Percentiles rank a stretch among this genome's conserved stretches.
Evolutionary conservation across 2,113 vertebrate genomes (phyloP).

Genomic region (Danio rerio): GRCz12tu NC_133176.1:35529001-35529500

Average conservation of each 20-base stretch:
- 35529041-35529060: slow-evolving; percentile 25
- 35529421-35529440: slow-evolving; percentile 72
- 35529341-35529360: slow-evolving; percentile 18
- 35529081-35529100: not conserved
- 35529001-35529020: slow-evolving; percentile 49
- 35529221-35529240: not conserved
- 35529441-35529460: slow-evolving; percentile 58
- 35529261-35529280: slow-evolving; percentile 1
- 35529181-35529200: slow-evolving; percentile 18
- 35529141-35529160: slow-evolving; percentile 12
- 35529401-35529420: slow-evolving; percentile 60
- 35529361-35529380: slow-evolving; percentile 44
- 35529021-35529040: slow-evolving; percentile 49
- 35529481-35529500: slow-evolving; percentile 46
- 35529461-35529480: slow-evolving; percentile 56
- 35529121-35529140: not conserved
- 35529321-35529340: slow-evolving; percentile 21
- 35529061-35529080: not conserved
- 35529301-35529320: slow-evolving; percentile 4
- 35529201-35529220: slow-evolving; percentile 7
- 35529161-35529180: slow-evolving; percentile 30
- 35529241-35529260: not conserved
- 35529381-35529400: slow-evolving; percentile 27
- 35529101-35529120: slow-evolving; percentile 26
- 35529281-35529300: slow-evolving; percentile 17